Evolutionary conservation across 2,888 invertebrate species (phyloP), one percentile per base, ranked within the genome.

Genomic region (Exocentrus adspersus): DNA sequence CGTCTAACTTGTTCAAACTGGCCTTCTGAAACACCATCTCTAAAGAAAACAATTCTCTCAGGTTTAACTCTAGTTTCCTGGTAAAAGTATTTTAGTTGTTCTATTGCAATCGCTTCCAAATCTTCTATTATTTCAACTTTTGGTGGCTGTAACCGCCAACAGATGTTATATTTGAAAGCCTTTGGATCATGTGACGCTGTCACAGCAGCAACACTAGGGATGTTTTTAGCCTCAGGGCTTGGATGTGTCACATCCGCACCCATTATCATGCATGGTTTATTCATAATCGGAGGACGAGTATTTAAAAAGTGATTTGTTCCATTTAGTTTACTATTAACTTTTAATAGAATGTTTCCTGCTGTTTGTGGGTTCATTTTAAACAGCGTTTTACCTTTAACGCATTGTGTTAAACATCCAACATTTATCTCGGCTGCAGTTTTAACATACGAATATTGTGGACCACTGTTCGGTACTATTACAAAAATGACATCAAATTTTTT

Each of bases 241-340:
- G 97, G 95, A 84, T 97, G 97, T 0, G 96, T 95, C 4, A 97
- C 96, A 82, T 97, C 97, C 5, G 95, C 95, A 0, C 97, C 97
- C 81, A 83, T 82, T 43, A 83, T 76, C 80, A 91, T 88, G 10
- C 86, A 86, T 0, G 90, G 89, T 0, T 71, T 77, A 0, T 57
- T 71, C 69, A 79, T 58, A 7, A 77, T 72, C 0, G 42, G 45
- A 2, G 78, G 78, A 5, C 62, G 64, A 0, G 4, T 45, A 0
- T 9, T 3, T 12, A 76, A 59, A 21, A 76, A 80, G 77, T 94
- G 93, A 83, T 95, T 95, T 0, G 88, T 82, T 0, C 95, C 94
- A 82, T 93, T 93, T 60, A 95, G 77, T 81, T 97, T 97, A 0
- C 93, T 89, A 77, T 93, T 93, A 0, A 92, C 88, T 75, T 91